Base-by-base conservation (phyloP, 2,888 invertebrate species). In the Argynnis bischoffii region DNA sequence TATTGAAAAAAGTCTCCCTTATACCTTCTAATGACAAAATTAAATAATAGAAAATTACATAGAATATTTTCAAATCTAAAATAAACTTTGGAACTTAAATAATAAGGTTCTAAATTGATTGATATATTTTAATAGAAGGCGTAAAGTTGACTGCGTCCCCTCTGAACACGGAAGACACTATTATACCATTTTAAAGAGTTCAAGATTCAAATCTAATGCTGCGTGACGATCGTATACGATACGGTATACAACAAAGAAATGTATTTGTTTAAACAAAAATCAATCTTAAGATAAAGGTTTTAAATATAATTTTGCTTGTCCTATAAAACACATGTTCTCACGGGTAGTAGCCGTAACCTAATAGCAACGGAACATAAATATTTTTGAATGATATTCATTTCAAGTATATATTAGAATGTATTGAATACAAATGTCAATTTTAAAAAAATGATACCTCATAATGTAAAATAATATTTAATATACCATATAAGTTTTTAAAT, bases 131-230 rank as follows among this genome's bases (percentile, higher is more conserved):
- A 69, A 73, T 69, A 18, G n/a, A 65, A 68, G 68, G 70, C 72
- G 69, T 69, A 57, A 72, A 72, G 67, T 70, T 68, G 66, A 73
- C 69, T 69, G 69, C 70, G 63, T 47, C 73, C 73, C 75, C 72
- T 74, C 74, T 69, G 77, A 71, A 76, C 76, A 76, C 77, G 81
- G 82, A 83, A 85, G 83, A 84, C 80, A 78, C 81, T 82, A 84
- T 87, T 87, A 87, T 78, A 79, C 78, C 80, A 83, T 82, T 87
- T 87, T 84, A 87, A 86, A 83, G 85, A 86, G 86, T 88, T 87
- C 85, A 84, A 87, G 85, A 90, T 90, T 87, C 84, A 83, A 86
- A 89, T 88, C 87, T 86, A 87, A 88, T 86, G 87, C 84, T 75
- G 85, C 88, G 87, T 89, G 90, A 89, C 89, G 85, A 82, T 82